Evolutionary conservation across 1,140 invertebrate genomes (phyloP), one percentile per base, ranked within the genome.

Genomic region (Zaprionus nigranus): DNA sequence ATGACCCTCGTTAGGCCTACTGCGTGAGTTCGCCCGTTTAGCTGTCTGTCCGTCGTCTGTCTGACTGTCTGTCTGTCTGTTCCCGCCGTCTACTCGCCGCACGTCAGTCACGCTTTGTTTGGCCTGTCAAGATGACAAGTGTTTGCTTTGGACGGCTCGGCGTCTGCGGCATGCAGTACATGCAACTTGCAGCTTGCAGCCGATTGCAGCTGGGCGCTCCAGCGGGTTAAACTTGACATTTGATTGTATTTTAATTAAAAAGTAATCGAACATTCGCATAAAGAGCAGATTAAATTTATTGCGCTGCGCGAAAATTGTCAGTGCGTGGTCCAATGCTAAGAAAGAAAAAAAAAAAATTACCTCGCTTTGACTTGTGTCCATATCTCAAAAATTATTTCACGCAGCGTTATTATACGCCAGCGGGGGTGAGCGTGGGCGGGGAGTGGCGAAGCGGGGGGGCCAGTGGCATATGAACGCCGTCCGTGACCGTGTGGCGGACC

Each of bases 181-280:
- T 63, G 68, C 61, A 38, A 43, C 40, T 61, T 36, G 34, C 60
- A 40, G 43, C 59, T 53, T 49, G 26, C 49, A 49, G 28, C 43
- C 40, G 40, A 46, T 66, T 81, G 65, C 82, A 90, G 78, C 80
- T 80, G 81, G 81, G 85, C 81, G 84, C 84, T 80, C 62, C 71
- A 66, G 75, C 69, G 64, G 76, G 78, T 17, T 91, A 91, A 91
- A 91, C 87, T 91, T 91, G 87, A 91, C 87, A 91, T 91, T 91
- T 91, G 87, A 91, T 91, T 83, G 87, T 81, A 81, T 83, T 91
- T 91, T 91, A 91, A 91, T 91, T 91, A 91, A 91, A 91, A 90
- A 85, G 69, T 77, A 78, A 54, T 81, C 81, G 72, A 90, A 76
- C 72, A 67, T 61, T 81, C 56, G 65, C 56, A 73, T 71, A 71